phyloP scores from a whole-genome alignment of 92 coral and sea anemone species.

The Parazoanthus darwini region DNA sequence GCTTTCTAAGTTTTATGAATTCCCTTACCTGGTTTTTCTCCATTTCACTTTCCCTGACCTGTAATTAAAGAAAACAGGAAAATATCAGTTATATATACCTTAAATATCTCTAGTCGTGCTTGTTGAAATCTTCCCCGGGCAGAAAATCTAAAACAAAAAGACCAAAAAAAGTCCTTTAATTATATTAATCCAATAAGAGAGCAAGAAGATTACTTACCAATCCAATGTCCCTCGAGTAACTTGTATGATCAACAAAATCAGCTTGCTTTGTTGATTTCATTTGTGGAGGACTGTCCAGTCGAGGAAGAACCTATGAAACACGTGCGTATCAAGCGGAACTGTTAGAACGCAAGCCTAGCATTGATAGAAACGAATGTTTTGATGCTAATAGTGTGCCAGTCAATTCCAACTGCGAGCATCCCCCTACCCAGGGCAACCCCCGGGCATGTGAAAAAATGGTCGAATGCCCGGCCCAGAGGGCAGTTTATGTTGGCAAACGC shows the following conservation, averaged over 20 bases:
- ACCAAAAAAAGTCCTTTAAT: too few species aligned
- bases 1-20: too few species aligned
- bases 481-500: too few species aligned
- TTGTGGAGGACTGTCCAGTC: constrained; percentile 38
- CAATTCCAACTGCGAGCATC: too few species aligned
- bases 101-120: background rate
- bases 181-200: background rate
- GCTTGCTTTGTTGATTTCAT: constrained; percentile 64
- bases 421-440: too few species aligned
- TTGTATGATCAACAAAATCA: constrained; percentile 68
- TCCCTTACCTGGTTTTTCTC: constrained; percentile 65
- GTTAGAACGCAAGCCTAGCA: background rate
- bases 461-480: too few species aligned
- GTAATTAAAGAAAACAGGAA: background rate
- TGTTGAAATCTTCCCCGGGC: too few species aligned
- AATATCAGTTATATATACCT: background rate
- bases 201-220: constrained; percentile 38
- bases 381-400: too few species aligned
- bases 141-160: too few species aligned
- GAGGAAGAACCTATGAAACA: constrained; percentile 57
- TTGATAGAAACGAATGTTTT: too few species aligned
- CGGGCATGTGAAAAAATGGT: too few species aligned
- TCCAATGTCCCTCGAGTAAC: constrained; percentile 28
- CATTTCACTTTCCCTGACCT: constrained; percentile 67
- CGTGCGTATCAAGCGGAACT: too few species aligned